Percentiles rank a stretch among this genome's conserved stretches.
phyloP scores from a whole-genome alignment of 2,797 vertebrate genomes.

The Anguilla marmorata region DNA sequence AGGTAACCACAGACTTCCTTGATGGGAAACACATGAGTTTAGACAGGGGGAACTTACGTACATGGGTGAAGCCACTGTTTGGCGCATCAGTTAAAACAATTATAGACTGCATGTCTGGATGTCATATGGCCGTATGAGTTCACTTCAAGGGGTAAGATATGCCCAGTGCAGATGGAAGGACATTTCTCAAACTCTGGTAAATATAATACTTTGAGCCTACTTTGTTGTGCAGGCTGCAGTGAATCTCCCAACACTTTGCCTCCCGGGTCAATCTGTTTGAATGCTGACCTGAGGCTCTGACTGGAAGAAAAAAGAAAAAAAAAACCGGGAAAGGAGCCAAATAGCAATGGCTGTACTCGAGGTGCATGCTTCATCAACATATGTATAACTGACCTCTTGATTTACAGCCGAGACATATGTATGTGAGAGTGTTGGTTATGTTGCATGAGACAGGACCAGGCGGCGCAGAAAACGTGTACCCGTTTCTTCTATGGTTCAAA shows the following conservation, averaged over 20 bases:
- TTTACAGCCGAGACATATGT: conserved; percentile 38
- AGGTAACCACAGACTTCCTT: conserved; percentile 97
- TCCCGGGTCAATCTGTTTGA: conserved; percentile 49
- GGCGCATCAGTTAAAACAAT: conserved; percentile 85
- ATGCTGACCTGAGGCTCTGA: conserved; percentile 54
- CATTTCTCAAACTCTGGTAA: conserved; percentile 44
- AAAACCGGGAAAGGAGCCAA: conserved; percentile 59
- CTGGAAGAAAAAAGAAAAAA: conserved; percentile 26
- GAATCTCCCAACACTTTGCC: conserved; percentile 49
- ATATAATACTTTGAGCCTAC: conserved; percentile 12
- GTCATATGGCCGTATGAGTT: conserved; percentile 58
- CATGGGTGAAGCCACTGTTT: conserved; percentile 71
- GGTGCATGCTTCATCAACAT: conserved; percentile 55
- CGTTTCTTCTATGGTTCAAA: background rate
- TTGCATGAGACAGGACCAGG: background rate
- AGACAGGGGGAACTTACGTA: conserved; percentile 68
- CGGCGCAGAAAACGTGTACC: background rate
- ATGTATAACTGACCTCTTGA: conserved; percentile 40
- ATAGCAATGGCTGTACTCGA: conserved; percentile 60
- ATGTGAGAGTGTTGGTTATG: background rate
- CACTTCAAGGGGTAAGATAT: conserved; percentile 40
- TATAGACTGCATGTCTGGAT: conserved; percentile 63
- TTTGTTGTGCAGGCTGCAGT: conserved; percentile 8
- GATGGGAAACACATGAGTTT: conserved; percentile 98
- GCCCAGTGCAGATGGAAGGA: conserved; percentile 25